Evolutionary conservation across 2,888 invertebrate genomes (phyloP), one percentile per base, ranked within the genome.

Genomic region (Campoplex nolae): DNA sequence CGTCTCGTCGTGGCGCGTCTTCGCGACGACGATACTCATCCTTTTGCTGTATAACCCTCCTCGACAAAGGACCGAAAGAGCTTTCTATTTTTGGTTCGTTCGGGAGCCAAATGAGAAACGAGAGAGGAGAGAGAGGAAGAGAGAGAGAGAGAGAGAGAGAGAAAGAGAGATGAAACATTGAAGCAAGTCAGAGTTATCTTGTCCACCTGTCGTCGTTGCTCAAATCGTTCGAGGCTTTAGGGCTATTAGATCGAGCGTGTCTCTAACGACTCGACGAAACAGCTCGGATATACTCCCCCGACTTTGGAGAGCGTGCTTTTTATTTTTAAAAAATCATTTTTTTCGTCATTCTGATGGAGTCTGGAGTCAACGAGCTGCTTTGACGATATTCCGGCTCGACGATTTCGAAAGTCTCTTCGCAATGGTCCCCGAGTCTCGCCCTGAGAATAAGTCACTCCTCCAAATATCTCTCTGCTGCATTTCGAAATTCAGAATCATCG

Each of bases 171-270:
- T 23, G 67, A n/a, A 76, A 42, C 32, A 62, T 74, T 38, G 51
- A 65, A 65, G 45, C 70, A 79, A 79, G 82, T 78, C 70, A 38
- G 70, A 87, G 71, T 78, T 67, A 56, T 73, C 75, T 48, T 54
- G 82, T 92, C 90, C 93, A 93, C 92, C 92, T 93, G 93, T 92
- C 92, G 91, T 89, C 90, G 90, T 92, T 91, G 88, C 88, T 92
- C 91, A 73, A 62, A 35, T 70, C 81, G 70, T 62, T 65, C 62
- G 51, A 70, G 77, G 74, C 58, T 42, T 78, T 62, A 32, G 76
- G 48, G 23, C 68, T 48, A 62, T 76, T 83, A 75, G 56, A 70
- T 76, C 82, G 75, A 67, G 74, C 80, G 32, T 18, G 80, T 73
- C 62, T 67, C 74, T 73, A 81, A 74, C 74, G 65, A 67, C 74